These are phyloP conservation scores for Enteromius thamalakanensis DNA, from an alignment of 2,797 vertebrate species.

Conservation along the genomic window DNA sequence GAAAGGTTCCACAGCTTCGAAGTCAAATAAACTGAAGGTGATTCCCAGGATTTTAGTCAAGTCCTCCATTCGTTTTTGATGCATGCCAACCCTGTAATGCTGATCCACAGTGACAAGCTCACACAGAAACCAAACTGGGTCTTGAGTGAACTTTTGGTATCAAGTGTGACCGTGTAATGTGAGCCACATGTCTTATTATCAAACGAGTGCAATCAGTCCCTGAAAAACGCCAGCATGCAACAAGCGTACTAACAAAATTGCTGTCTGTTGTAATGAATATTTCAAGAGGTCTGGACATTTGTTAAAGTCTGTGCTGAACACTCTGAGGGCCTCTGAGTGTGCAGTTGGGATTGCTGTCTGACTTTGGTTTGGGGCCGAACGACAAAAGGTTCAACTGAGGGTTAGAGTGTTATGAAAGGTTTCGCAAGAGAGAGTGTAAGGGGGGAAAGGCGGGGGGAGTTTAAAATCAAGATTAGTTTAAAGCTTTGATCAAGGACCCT, in stretches of 20 bases:
- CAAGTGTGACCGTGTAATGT: slow-evolving; percentile 57
- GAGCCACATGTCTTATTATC: slow-evolving; percentile 60
- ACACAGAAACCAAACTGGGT: slow-evolving; percentile 68
- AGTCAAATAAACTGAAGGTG: slow-evolving; percentile 50
- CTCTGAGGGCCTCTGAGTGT: slow-evolving; percentile 52
- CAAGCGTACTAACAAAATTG: slow-evolving; percentile 67
- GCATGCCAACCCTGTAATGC: slow-evolving; percentile 43
- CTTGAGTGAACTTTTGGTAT: slow-evolving; percentile 70
- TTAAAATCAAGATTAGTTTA: slow-evolving; percentile 72
- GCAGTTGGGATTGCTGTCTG: slow-evolving; percentile 36
- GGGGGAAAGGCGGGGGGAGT: slow-evolving; percentile 54
- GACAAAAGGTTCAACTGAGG: slow-evolving; percentile 80
- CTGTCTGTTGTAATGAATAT: slow-evolving; percentile 77
- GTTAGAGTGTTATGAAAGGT: slow-evolving; percentile 76
- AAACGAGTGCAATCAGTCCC: slow-evolving; percentile 74
- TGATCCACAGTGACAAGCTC: slow-evolving; percentile 77
- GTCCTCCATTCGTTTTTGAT: slow-evolving; percentile 17
- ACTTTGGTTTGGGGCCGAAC: slow-evolving; percentile 29
- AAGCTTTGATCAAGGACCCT: slow-evolving; percentile 84
- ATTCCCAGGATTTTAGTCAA: slow-evolving; percentile 60
- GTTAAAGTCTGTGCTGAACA: slow-evolving; percentile 65
- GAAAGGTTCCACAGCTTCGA: slow-evolving; percentile 39
- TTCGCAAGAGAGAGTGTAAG: slow-evolving; percentile 67
- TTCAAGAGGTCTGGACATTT: slow-evolving; percentile 72
- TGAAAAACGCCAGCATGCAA: slow-evolving; percentile 64